Conservation (phyloP, 2,113 vertebrate genomes). For the Clupea harengus region DNA sequence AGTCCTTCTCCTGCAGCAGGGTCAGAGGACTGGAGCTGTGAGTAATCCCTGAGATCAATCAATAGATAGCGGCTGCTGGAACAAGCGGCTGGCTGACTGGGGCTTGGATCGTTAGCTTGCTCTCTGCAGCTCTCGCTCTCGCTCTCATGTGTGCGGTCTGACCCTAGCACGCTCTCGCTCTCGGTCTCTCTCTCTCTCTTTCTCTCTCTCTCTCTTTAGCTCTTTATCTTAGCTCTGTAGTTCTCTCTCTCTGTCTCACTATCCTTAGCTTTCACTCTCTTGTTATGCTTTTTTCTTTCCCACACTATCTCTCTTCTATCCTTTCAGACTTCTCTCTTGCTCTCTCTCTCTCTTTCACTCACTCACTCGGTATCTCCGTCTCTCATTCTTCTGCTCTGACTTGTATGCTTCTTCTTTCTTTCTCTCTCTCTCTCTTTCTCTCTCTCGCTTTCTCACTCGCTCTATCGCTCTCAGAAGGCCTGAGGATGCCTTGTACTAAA, state of each 20-base stretch:
- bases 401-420: neutral
- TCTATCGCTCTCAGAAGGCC: neutral
- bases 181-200: neutral
- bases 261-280: neutral
- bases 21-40: neutral
- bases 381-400: neutral
- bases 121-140: neutral
- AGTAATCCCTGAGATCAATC: slow-evolving; percentile 11
- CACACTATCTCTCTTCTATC: neutral
- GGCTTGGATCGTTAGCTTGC: slow-evolving; percentile 10
- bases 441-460: neutral
- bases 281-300: neutral
- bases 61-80: slow-evolving; percentile 1
- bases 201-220: neutral
- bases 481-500: neutral
- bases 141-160: neutral
- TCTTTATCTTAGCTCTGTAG: neutral
- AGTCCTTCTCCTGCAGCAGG: neutral
- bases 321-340: neutral
- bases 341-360: neutral
- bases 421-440: neutral
- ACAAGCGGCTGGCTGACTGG: neutral
- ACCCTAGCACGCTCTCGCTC: neutral
- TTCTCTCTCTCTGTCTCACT: neutral
- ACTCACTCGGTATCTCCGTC: neutral